Evolutionary conservation across 2,797 vertebrate species (phyloP), one percentile per base, ranked within the genome.

Genomic region (Ficedula albicollis): DNA sequence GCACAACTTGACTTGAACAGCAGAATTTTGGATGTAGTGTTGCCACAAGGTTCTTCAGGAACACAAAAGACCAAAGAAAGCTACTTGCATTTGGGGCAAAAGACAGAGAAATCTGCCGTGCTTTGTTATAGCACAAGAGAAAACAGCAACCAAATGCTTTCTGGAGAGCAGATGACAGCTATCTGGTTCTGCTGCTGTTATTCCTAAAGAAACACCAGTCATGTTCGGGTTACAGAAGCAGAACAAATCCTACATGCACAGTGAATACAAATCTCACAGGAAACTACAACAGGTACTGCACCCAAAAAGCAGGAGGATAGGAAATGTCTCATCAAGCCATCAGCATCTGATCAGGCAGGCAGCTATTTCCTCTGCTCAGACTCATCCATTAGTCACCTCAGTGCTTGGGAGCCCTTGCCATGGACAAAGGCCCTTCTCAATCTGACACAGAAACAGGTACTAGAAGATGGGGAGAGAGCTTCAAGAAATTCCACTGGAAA

Each of bases 161-260:
- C 46, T 2, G 3, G 36, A 68, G 23, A 74, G 51, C 44, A 78
- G 63, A 59, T 20, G 21, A 84, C 32, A 87, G 36, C 38, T 64
- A 22, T 36, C 15, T 56, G 22, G 20, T 44, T 78, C 67, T 84
- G 34, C 58, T 89, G 62, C 38, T 60, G 64, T 67, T 90, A 6
- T 34, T 92, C 49, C 58, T 56, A 9, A 60, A 82, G 55, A 52
- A 68, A 51, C 14, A 15, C 10, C 41, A 74, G 43, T 46, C 27
- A 55, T 0, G 0, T 73, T 64, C n/a, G 56, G 6, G 38, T 67
- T 27, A 23, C 66, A 68, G 38, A 36, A 22, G 5, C 84, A 60
- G 70, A 91, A 79, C 34, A 84, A 87, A 82, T 58, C 38, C 32
- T 0, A 0, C 43, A 32, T 0, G 0, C 34, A 59, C 12, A 36